A percentile compares a stretch with the other conserved stretches of the same genome.
Conservation (phyloP, 1,140 invertebrate species). For the Thereuonema tuberculata region DNA sequence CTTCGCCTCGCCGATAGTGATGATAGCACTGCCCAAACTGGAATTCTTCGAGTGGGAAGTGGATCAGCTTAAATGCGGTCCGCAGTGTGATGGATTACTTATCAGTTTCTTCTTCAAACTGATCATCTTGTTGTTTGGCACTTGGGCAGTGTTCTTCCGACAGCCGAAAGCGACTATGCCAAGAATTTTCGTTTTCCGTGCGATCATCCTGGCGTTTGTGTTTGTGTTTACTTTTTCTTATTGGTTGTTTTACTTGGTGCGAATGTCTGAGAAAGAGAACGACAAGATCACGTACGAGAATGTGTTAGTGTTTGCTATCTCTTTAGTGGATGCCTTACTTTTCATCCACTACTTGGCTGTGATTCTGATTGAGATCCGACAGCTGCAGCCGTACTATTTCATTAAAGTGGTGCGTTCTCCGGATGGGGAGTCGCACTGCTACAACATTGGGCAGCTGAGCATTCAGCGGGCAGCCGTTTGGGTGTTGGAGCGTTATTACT, state of each 20-base stretch:
- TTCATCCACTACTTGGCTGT: conserved; percentile 93
- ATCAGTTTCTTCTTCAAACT: conserved; percentile 85
- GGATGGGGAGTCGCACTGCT: conserved; percentile 59
- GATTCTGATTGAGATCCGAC: conserved; percentile 78
- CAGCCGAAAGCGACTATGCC: conserved; percentile 74
- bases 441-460: conserved; percentile 77
- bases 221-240: conserved; percentile 86
- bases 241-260: conserved; percentile 93
- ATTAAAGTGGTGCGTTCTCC: conserved; percentile 84
- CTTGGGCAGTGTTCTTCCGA: conserved; percentile 64
- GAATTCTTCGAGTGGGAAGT: conserved; percentile 35
- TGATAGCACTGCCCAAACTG: conserved; percentile 84
- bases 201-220: conserved; percentile 73
- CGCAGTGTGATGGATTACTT: conserved; percentile 77
- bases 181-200: conserved; percentile 78
- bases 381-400: conserved; percentile 75
- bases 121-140: conserved; percentile 72
- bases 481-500: conserved; percentile 88
- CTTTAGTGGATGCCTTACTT: conserved; percentile 77
- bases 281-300: conserved; percentile 31
- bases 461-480: conserved; percentile 90
- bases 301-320: conserved; percentile 77
- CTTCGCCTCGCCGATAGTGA: conserved; percentile 80
- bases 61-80: conserved; percentile 44
- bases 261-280: conserved; percentile 46